Evolutionary conservation across 2,797 vertebrate genomes (phyloP).

Genomic region (Euthynnus affinis): DNA sequence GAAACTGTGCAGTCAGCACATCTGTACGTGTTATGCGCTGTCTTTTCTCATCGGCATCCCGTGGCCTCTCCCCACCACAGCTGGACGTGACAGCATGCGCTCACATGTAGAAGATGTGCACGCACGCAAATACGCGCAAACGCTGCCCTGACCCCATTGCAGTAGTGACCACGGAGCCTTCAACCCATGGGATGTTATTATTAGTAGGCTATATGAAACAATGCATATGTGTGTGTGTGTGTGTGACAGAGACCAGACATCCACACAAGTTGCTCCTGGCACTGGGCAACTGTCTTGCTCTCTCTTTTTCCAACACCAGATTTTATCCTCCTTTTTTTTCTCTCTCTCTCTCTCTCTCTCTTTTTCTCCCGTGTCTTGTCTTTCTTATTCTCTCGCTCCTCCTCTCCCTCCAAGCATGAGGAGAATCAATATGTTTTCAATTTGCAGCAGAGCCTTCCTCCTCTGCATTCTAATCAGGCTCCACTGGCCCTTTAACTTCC

Average conservation of each 20-base stretch:
- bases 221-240: slow-evolving; percentile 29
- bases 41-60: slow-evolving; percentile 78
- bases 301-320: slow-evolving; percentile 30
- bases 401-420: slow-evolving; percentile 76
- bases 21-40: slow-evolving; percentile 81
- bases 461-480: slow-evolving; percentile 84
- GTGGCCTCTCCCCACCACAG: slow-evolving; percentile 65
- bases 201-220: slow-evolving; percentile 21
- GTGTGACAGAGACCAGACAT: slow-evolving; percentile 32
- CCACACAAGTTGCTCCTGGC: slow-evolving; percentile 43
- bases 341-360: slow-evolving; percentile 1
- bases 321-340: slow-evolving; percentile 21
- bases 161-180: slow-evolving; percentile 52
- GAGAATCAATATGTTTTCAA: slow-evolving; percentile 86
- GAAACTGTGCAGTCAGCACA: slow-evolving; percentile 90
- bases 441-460: slow-evolving; percentile 84
- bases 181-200: slow-evolving; percentile 51
- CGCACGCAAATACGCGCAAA: neutral
- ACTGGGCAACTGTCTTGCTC: slow-evolving; percentile 27
- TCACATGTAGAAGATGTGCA: slow-evolving; percentile 32
- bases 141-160: slow-evolving; percentile 62
- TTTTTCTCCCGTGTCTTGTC: slow-evolving; percentile 10
- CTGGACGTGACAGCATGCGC: slow-evolving; percentile 66
- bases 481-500: slow-evolving; percentile 76
- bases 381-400: slow-evolving; percentile 41